Percentiles rank a stretch among this genome's conserved stretches.
These are phyloP conservation scores for Myotis brandtii DNA, from an alignment of 2,113 vertebrate genomes.

Conservation along the genomic window DNA sequence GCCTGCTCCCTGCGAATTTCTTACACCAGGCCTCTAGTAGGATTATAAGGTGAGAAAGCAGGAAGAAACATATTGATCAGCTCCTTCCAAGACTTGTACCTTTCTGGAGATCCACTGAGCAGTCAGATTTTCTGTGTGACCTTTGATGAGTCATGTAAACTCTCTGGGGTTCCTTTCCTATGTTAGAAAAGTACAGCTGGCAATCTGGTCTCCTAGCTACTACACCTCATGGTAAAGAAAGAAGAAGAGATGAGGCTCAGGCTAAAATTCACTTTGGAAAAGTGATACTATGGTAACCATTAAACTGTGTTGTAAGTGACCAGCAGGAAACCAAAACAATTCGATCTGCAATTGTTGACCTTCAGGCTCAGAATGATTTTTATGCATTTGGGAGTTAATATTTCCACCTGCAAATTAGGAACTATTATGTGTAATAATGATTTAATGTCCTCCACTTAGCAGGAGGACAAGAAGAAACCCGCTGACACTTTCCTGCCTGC, in stretches of 20 bases:
- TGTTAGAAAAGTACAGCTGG: not conserved
- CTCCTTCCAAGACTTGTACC: not conserved
- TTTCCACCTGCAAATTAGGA: slow-evolving; percentile 75
- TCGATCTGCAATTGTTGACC: slow-evolving; percentile 56
- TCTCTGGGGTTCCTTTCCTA: not conserved
- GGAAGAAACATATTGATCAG: not conserved
- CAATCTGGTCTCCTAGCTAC: not conserved
- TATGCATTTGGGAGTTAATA: slow-evolving; percentile 66
- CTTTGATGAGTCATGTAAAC: slow-evolving; percentile 29
- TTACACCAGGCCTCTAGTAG: not conserved
- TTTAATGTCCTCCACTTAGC: slow-evolving; percentile 71
- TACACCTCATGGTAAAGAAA: not conserved
- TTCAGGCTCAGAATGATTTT: slow-evolving; percentile 69
- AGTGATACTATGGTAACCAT: slow-evolving; percentile 38
- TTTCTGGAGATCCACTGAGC: not conserved
- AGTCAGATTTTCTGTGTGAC: slow-evolving; percentile 1
- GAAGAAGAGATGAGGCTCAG: slow-evolving; percentile 10
- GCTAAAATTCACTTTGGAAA: slow-evolving; percentile 27
- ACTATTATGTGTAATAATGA: slow-evolving; percentile 75
- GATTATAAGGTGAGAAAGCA: slow-evolving; percentile 29
- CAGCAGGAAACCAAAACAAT: slow-evolving; percentile 63
- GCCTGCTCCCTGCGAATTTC: too few relatives aligned
- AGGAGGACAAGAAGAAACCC: slow-evolving; percentile 70
- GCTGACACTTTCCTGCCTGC: slow-evolving; percentile 56
- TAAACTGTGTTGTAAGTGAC: slow-evolving; percentile 47